Evolutionary conservation across 2,888 invertebrate species (phyloP), one percentile per base, ranked within the genome.

Genomic region (Vanessa cardui): DNA sequence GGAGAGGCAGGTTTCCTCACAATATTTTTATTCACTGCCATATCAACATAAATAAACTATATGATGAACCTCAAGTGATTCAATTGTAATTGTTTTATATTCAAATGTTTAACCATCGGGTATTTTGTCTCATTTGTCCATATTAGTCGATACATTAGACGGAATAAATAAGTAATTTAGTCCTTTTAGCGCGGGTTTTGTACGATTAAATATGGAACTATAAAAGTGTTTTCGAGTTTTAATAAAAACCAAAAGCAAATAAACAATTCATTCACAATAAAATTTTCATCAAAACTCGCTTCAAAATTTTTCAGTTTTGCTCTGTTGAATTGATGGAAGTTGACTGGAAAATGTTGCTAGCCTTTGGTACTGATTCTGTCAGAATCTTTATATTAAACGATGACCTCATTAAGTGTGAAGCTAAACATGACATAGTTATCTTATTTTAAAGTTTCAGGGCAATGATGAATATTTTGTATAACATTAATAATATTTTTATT

Each of bases 181-280:
- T 20, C 49, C 12, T 3, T 39, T 3, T 12, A 12, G 12, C 39
- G 12, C 39, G 3, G 0, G 12, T 12, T 21, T 7, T 50, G 0
- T 31, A 12, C 16, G 26, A 16, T 31, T 52, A 21, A 6, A 52
- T 26, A 50, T 12, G 50, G 21, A 50, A 3, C 12, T 21, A 15
- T 52, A 16, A 16, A 52, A 52, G 16, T 6, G 16, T 26, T 12
- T 3, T 26, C 15, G 21, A 6, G 12, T 52, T 52, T 26, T n/a
- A 56, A 56, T 56, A 16, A 56, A 56, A 33, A 56, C n/a, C n/a
- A 54, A 47, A 47, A 16, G 7, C 16, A 47, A 47, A 54, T n/a
- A 56, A 56, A 56, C 39, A 56, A 56, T 56, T 52, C 12, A 26
- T 26, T 6, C 8, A 15, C 54, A 31, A n/a, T 31, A 31, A 54